Evolutionary conservation across 2,888 invertebrate species (phyloP), one percentile per base, ranked within the genome.

Genomic region (Dusona sp.): DNA sequence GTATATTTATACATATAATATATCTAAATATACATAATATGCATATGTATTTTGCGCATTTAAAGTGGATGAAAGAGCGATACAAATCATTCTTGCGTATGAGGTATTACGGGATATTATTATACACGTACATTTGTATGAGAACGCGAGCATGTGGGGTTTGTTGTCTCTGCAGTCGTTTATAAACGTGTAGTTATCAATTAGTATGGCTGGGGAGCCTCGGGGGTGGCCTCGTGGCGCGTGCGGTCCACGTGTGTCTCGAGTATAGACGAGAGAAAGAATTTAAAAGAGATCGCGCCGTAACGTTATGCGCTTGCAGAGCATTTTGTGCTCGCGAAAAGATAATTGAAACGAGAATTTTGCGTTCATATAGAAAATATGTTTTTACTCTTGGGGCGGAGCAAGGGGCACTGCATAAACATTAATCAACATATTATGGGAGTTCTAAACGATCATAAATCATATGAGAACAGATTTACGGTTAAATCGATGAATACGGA

Each of bases 61-160:
- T 42, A 45, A 9, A 75, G 57, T 51, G 79, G 72, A 65, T 42
- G 70, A 73, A 61, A 67, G 80, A 38, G 65, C 75, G 81, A 87
- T 87, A 86, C 88, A 88, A 88, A 88, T 88, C 88, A 88, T 88
- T 82, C 48, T 79, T 79, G 86, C 84, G 84, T 84, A 84, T 78
- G 84, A 78, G 61, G 80, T 73, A 70, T 73, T 67, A 45, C 72
- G 65, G 51, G 45, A 45, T 45, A 36, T 48, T 29, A 22, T 16
- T 42, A 42, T 11, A 45, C 13, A 42, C 22, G 11, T n/a, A 38
- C 36, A 57, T 57, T 38, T 74, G 22, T 64, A 29, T 25, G 57
- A 38, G 45, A 79, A 79, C 11, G 29, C 64, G 45, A 36, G 38
- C 33, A 33, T 68, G 75, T 68, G 81, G 38, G 74, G 65, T 79